A percentile compares a stretch with the other conserved stretches of the same genome.
Evolutionary conservation across 1,140 invertebrate species (phyloP).

Genomic region (Physella acuta): DNA sequence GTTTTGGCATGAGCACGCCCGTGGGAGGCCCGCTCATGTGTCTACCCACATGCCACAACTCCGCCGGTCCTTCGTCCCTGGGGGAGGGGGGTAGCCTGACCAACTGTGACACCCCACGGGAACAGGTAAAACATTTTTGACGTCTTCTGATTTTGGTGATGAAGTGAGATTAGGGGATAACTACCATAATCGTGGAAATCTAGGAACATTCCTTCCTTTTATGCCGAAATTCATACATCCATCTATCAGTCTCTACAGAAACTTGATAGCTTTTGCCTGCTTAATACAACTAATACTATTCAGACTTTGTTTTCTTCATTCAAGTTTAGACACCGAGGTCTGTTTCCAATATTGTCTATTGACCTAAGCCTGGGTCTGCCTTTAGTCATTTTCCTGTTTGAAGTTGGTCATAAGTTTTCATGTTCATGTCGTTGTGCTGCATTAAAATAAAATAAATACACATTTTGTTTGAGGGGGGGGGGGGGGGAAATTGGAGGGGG

Average conservation of each 20-base stretch:
- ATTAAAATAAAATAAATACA: too few species aligned
- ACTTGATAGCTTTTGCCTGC: not conserved
- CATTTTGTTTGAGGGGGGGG: too few species aligned
- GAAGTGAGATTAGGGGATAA: not conserved
- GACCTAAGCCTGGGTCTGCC: too few species aligned
- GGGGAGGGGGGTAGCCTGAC: constrained; percentile 2
- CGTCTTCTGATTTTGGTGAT: too few species aligned
- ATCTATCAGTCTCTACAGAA: not conserved
- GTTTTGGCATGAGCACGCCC: not conserved
- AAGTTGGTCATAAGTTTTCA: too few species aligned
- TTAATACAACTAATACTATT: not conserved
- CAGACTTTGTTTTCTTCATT: too few species aligned
- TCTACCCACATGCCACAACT: not conserved
- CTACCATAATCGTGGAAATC: not conserved
- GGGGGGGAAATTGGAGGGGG: too few species aligned
- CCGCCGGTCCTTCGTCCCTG: not conserved
- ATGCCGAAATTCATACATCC: not conserved
- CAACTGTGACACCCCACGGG: constrained; percentile 11
- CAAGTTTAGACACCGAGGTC: too few species aligned
- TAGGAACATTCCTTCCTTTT: not conserved
- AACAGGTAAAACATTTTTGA: not conserved
- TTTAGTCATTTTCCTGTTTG: too few species aligned
- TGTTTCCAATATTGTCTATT: too few species aligned
- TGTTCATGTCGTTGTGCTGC: too few species aligned
- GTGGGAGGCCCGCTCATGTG: not conserved